Evolutionary conservation across 2,888 invertebrate species (phyloP).

Genomic region (Osmoderma eremita): DNA sequence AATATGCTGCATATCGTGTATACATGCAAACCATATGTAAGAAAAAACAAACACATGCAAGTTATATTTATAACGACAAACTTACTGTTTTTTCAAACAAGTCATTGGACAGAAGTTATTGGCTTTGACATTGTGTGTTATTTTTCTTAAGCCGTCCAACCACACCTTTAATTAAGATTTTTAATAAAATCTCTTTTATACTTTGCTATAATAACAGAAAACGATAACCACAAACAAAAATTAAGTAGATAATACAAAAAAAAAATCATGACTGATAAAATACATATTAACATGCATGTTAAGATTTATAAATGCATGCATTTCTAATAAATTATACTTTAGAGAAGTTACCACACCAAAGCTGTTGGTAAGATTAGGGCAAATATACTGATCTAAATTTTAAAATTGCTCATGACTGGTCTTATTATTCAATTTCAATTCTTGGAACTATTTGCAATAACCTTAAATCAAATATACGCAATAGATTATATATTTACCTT

Average conservation of each 20-base stretch:
- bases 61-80: conserved; percentile 59
- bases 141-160: conserved; percentile 92
- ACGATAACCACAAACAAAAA: conserved; percentile 34
- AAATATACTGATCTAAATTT: conserved; percentile 9
- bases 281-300: conserved; percentile 40
- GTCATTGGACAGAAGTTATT: conserved; percentile 99
- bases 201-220: conserved; percentile 35
- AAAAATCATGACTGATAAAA: conserved; percentile 24
- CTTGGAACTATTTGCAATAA: conserved; percentile 25
- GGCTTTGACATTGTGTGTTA: conserved; percentile 98
- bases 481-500: conserved; percentile 72
- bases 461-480: background rate
- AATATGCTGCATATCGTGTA: conserved; percentile 31
- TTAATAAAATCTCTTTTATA: conserved; percentile 39
- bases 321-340: conserved; percentile 12
- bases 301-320: conserved; percentile 38
- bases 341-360: conserved; percentile 38
- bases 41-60: conserved; percentile 46
- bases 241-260: conserved; percentile 15
- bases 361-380: conserved; percentile 25
- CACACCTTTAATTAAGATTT: conserved; percentile 78
- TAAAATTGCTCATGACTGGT: conserved; percentile 4
- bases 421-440: too few species aligned
- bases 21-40: conserved; percentile 31
- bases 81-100: conserved; percentile 99